A percentile compares a stretch with the other conserved stretches of the same genome.
These are phyloP conservation scores for Arbacia lixula DNA, from an alignment of 53 echinoderm and acorn worm species.

Conservation along the genomic window DNA sequence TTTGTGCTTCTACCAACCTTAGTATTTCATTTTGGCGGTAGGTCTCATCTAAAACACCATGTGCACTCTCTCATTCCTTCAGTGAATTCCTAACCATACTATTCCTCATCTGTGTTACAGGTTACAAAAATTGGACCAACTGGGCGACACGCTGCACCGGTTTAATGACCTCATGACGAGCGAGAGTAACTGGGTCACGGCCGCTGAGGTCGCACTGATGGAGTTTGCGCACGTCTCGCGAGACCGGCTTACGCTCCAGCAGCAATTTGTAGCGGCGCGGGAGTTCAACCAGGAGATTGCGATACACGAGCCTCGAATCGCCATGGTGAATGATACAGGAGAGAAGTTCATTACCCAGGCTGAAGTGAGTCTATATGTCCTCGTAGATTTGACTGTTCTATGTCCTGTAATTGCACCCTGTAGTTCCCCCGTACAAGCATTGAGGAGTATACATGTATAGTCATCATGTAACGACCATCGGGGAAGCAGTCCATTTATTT, in stretches of 20 bases:
- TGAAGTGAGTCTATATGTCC: slow-evolving; percentile 75
- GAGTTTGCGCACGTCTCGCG: slow-evolving; percentile 79
- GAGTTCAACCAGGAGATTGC: slow-evolving; percentile 89
- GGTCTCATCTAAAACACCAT: too few relatives aligned
- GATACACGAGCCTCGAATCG: slow-evolving; percentile 75
- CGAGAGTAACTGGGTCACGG: slow-evolving; percentile 96
- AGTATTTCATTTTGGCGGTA: too few relatives aligned
- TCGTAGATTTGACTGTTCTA: too few relatives aligned
- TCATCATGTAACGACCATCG: too few relatives aligned
- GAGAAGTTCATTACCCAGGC: slow-evolving; percentile 79
- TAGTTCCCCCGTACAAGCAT: too few relatives aligned
- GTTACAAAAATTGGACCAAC: slow-evolving; percentile 77
- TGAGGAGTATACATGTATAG: too few relatives aligned
- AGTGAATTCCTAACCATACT: too few relatives aligned
- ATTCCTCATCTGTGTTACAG: too few relatives aligned
- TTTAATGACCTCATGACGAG: slow-evolving; percentile 65
- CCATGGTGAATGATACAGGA: slow-evolving; percentile 65
- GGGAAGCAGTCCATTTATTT: too few relatives aligned
- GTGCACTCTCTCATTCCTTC: too few relatives aligned
- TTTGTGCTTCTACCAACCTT: too few relatives aligned
- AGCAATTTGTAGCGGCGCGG: slow-evolving; percentile 81
- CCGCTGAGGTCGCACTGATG: slow-evolving; percentile 90
- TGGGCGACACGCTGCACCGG: slow-evolving; percentile 77
- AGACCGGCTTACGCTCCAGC: slow-evolving; percentile 70
- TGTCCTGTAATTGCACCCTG: too few relatives aligned